Conservation (phyloP, 2,113 vertebrate genomes). For the Telmatochromis sp. region DNA sequence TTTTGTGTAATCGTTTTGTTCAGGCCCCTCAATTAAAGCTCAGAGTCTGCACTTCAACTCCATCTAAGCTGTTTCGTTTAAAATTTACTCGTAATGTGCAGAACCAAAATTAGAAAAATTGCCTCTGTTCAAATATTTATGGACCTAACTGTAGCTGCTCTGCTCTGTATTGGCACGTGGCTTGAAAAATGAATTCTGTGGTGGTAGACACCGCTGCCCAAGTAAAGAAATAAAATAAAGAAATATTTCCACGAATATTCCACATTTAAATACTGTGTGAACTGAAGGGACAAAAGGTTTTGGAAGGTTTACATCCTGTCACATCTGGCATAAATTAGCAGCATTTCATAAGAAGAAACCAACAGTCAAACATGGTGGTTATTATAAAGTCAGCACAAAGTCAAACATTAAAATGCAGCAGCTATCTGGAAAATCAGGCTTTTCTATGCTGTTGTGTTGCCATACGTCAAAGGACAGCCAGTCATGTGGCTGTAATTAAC, state of each 20-base stretch:
- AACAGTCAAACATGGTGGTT: neutral
- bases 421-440: neutral
- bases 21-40: neutral
- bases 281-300: fast-evolving
- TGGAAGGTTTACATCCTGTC: neutral
- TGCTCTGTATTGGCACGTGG: neutral
- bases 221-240: neutral
- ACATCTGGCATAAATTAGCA: neutral
- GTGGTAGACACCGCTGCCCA: neutral
- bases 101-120: neutral
- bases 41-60: neutral
- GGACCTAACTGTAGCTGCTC: neutral
- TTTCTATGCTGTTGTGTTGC: neutral
- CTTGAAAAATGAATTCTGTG: neutral
- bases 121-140: neutral
- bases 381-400: neutral
- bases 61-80: neutral
- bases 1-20: neutral
- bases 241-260: neutral
- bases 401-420: neutral
- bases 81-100: neutral
- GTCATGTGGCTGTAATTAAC: neutral
- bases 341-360: neutral
- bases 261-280: neutral
- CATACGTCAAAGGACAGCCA: fast-evolving